phyloP scores from a whole-genome alignment of 2,888 invertebrate genomes.

The Orthosia gracilis region DNA sequence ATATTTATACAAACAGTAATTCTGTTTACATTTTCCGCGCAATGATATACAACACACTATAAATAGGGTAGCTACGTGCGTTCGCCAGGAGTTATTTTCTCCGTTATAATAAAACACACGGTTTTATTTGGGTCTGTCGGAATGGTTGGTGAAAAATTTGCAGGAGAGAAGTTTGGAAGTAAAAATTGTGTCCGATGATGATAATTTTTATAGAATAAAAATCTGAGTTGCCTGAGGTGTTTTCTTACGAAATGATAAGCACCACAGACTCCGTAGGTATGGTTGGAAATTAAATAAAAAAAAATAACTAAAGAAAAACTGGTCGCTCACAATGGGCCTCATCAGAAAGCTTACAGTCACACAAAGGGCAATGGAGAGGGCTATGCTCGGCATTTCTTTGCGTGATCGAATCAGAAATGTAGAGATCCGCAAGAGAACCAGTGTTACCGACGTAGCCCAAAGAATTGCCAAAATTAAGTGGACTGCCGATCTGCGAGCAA shows the following conservation, averaged over 20 bases:
- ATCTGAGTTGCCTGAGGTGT: no score
- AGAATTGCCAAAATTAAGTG: no score
- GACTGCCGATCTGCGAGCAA: no score
- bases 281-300: background rate
- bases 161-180: background rate
- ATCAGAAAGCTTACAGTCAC: no score
- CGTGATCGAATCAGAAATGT: no score
- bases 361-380: no score
- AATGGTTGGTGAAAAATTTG: constrained; percentile 25
- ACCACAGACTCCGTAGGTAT: background rate
- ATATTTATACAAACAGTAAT: constrained; percentile 81
- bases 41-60: constrained; percentile 79
- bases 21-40: constrained; percentile 82
- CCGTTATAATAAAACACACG: constrained; percentile 68
- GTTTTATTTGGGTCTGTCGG: constrained; percentile 62
- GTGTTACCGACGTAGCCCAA: no score
- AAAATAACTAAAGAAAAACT: background rate
- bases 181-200: background rate
- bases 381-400: no score
- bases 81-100: constrained; percentile 74
- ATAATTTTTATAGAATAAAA: no score
- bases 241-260: no score
- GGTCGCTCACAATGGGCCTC: no score
- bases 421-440: no score
- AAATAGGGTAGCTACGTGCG: constrained; percentile 71